Conservation (phyloP, 2,797 vertebrate species). For the Notoglanidium macrostoma region DNA sequence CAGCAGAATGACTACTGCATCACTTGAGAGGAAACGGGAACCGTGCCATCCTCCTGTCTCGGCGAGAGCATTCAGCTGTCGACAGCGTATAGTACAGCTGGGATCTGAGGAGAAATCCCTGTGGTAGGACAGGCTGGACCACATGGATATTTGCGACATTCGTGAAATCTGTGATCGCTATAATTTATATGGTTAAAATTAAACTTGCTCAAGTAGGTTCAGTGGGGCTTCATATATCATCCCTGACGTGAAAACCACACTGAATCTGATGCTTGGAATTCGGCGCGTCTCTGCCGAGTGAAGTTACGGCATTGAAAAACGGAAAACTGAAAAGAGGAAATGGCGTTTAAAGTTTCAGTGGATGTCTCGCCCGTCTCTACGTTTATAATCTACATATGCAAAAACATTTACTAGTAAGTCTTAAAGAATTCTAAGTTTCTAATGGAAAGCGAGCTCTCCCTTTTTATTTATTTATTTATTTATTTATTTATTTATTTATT, state of each 20-base stretch:
- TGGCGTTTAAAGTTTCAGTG: background rate
- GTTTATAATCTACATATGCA: background rate
- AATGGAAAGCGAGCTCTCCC: background rate
- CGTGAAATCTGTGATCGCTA: background rate
- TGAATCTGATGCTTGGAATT: background rate
- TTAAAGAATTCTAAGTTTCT: background rate
- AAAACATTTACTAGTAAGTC: background rate
- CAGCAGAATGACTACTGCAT: background rate
- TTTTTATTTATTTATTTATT: background rate
- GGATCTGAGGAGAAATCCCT: background rate
- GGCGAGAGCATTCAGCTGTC: background rate
- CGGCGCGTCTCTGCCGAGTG: background rate
- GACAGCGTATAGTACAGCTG: background rate
- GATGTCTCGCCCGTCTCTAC: background rate
- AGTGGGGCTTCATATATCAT: background rate
- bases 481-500: background rate
- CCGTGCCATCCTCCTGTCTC: background rate
- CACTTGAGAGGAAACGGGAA: background rate
- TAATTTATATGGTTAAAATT: background rate
- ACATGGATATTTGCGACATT: background rate
- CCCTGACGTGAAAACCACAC: background rate
- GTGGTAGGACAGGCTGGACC: background rate
- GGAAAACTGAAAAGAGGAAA: background rate
- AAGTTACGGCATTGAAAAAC: background rate
- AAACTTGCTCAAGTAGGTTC: background rate